Conservation (phyloP, 2,113 vertebrate genomes). For the Phaethon lepturus region DNA sequence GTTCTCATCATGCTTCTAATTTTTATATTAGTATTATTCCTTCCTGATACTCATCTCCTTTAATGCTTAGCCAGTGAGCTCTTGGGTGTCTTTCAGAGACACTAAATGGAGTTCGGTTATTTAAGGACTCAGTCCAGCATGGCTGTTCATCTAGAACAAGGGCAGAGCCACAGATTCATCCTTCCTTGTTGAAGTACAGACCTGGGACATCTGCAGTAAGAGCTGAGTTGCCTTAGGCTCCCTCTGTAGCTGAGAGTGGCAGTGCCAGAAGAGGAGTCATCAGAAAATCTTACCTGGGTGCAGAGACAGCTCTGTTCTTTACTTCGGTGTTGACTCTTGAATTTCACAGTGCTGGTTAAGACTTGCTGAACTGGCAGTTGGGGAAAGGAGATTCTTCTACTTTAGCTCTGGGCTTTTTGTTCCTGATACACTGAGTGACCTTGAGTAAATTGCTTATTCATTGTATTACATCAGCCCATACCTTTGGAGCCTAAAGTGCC, state of each 20-base stretch:
- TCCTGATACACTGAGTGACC: neutral
- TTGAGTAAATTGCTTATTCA: neutral
- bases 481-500: neutral
- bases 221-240: neutral
- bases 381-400: neutral
- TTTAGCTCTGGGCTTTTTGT: constrained; percentile 11
- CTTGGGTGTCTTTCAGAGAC: neutral
- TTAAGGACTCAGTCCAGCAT: neutral
- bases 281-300: neutral
- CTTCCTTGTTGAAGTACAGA: neutral
- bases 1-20: neutral
- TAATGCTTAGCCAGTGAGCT: neutral
- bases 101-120: neutral
- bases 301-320: neutral
- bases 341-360: neutral
- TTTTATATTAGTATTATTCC: neutral
- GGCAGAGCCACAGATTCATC: neutral
- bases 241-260: neutral
- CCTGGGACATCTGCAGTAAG: neutral
- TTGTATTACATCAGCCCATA: neutral
- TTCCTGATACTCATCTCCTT: neutral
- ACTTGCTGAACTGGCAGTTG: neutral
- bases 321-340: neutral
- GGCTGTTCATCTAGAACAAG: neutral
- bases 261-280: neutral